Percentiles rank a stretch among this genome's conserved stretches.
phyloP scores from a whole-genome alignment of 2,797 vertebrate genomes.

The Pseudochromis fuscus region DNA sequence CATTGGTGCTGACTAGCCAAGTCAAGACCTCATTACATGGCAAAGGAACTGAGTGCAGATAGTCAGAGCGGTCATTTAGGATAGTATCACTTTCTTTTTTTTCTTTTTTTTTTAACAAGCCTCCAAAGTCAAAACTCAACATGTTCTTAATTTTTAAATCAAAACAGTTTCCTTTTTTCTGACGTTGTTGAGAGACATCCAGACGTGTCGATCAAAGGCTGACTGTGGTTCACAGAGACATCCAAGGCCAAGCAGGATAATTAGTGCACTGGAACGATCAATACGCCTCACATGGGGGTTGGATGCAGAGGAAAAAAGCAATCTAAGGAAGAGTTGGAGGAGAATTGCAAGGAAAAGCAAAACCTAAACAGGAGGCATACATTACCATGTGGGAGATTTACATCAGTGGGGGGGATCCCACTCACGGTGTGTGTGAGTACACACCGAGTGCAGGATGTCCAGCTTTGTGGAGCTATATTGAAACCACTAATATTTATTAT shows the following conservation, averaged over 20 bases:
- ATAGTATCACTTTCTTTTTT: conserved; percentile 9
- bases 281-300: conserved; percentile 64
- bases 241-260: conserved; percentile 75
- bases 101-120: conserved; percentile 22
- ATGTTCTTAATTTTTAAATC: not conserved
- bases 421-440: conserved; percentile 18
- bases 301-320: conserved; percentile 60
- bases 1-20: conserved; percentile 48
- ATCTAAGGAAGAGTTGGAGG: conserved; percentile 57
- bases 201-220: conserved; percentile 62
- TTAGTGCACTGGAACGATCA: conserved; percentile 77
- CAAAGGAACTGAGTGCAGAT: conserved; percentile 44
- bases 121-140: conserved; percentile 29
- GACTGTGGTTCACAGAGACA: conserved; percentile 70
- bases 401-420: conserved; percentile 40
- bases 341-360: conserved; percentile 66
- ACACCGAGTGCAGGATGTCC: conserved; percentile 35
- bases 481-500: conserved; percentile 57
- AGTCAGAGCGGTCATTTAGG: conserved; percentile 30
- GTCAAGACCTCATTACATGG: conserved; percentile 50
- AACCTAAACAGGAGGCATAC: conserved; percentile 50
- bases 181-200: not conserved
- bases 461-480: conserved; percentile 28
- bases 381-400: conserved; percentile 56
- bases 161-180: conserved; percentile 22